These are phyloP conservation scores for Datnioides undecimradiatus DNA, from an alignment of 2,113 vertebrate genomes.

Conservation along the genomic window DNA sequence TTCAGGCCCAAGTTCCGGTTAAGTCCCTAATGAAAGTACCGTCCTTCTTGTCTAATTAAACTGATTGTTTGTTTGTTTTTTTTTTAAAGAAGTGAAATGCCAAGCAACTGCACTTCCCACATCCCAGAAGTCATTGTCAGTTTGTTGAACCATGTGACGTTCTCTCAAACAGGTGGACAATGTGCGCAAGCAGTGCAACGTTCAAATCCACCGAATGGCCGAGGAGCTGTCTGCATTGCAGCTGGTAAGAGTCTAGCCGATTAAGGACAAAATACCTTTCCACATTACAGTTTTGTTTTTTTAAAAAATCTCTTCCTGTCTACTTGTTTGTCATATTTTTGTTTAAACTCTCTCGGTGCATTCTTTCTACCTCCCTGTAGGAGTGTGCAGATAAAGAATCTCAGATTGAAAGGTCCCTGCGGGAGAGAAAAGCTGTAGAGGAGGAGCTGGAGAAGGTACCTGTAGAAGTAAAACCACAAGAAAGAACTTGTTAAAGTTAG, in stretches of 20 bases:
- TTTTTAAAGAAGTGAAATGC: not conserved
- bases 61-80: not conserved
- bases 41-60: not conserved
- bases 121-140: not conserved
- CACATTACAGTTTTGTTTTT: conserved; percentile 17
- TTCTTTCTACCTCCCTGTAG: conserved; percentile 75
- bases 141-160: conserved; percentile 18
- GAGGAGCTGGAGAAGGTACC: conserved; percentile 94
- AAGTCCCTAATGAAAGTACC: not conserved
- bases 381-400: conserved; percentile 92
- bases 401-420: conserved; percentile 88
- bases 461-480: not conserved
- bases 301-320: conserved; percentile 12
- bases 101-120: not conserved
- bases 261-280: conserved; percentile 23
- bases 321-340: not conserved
- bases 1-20: not conserved
- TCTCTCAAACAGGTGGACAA: conserved; percentile 86
- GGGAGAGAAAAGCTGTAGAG: conserved; percentile 92
- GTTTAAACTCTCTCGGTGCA: conserved; percentile 1
- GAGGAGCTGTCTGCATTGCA: conserved; percentile 91
- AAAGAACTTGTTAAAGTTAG: not conserved
- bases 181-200: conserved; percentile 88
- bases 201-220: conserved; percentile 88
- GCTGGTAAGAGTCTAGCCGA: conserved; percentile 82